A percentile compares a stretch with the other conserved stretches of the same genome.
Evolutionary conservation across 2,888 invertebrate species (phyloP).

Genomic region (Sepioteuthis lessoniana): DNA sequence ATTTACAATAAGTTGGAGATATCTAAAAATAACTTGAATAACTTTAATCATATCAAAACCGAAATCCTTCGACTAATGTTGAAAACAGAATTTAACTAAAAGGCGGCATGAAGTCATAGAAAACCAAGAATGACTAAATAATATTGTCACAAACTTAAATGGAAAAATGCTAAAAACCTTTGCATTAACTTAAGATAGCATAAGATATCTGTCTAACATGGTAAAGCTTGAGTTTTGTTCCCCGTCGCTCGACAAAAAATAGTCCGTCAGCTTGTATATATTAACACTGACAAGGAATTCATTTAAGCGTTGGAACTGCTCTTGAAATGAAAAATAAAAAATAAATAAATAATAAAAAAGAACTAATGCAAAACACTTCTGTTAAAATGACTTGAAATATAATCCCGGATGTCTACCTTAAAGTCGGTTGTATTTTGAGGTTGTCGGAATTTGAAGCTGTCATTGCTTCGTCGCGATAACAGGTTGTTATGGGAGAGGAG

Average conservation of each 20-base stretch:
- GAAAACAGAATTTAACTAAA: no score
- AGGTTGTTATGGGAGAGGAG: no score
- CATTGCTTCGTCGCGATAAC: not conserved
- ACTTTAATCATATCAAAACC: no score
- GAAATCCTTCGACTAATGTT: no score
- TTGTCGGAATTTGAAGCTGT: not conserved
- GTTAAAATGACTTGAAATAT: constrained; percentile 33
- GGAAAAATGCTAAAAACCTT: no score
- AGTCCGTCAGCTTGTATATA: not conserved
- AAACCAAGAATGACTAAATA: no score
- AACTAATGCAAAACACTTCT: not conserved
- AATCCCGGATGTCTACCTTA: not conserved
- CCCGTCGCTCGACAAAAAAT: not conserved
- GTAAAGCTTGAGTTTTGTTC: not conserved
- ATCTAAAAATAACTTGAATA: no score
- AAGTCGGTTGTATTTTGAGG: not conserved
- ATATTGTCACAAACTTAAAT: no score
- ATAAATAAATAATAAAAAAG: no score
- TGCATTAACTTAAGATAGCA: no score
- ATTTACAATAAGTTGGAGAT: no score
- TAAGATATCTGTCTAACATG: not conserved
- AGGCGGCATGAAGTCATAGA: no score
- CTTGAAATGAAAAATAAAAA: not conserved
- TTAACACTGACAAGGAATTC: not conserved
- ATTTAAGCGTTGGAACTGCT: not conserved